Evolutionary conservation across 2,888 invertebrate species (phyloP).

Genomic region (Phaonia tiefii): DNA sequence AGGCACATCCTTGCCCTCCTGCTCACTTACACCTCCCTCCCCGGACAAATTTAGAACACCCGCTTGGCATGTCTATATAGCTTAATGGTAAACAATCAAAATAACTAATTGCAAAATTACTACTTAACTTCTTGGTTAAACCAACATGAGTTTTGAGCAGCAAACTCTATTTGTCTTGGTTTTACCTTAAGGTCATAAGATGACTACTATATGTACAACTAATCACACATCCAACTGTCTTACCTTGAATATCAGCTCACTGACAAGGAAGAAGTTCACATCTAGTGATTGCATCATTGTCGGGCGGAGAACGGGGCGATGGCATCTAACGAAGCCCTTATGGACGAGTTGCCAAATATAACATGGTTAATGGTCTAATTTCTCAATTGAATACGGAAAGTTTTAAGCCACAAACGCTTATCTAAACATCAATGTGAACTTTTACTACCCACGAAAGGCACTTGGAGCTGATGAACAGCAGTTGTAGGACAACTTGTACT

Average conservation of each 20-base stretch:
- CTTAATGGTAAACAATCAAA: conserved; percentile 67
- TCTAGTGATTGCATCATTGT: background rate
- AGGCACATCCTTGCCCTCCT: background rate
- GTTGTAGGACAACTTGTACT: conserved; percentile 21
- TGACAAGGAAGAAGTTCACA: no score
- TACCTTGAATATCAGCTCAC: no score
- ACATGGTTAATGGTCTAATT: conserved; percentile 77
- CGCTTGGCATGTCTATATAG: conserved; percentile 36
- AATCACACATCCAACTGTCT: no score
- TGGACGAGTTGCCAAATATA: conserved; percentile 60
- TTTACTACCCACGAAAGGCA: conserved; percentile 35
- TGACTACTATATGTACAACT: background rate
- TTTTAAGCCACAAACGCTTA: conserved; percentile 67
- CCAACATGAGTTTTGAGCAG: conserved; percentile 60
- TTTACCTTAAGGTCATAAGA: background rate
- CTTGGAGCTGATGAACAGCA: conserved; percentile 53
- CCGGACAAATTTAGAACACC: background rate
- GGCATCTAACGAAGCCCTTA: background rate
- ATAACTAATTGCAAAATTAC: conserved; percentile 67
- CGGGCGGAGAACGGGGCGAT: background rate
- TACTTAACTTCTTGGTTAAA: conserved; percentile 66
- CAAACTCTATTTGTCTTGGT: conserved; percentile 11
- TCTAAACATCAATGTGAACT: conserved; percentile 56
- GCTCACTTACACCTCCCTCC: conserved; percentile 5
- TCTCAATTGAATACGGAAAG: conserved; percentile 76